A percentile compares a stretch with the other conserved stretches of the same genome.
These are phyloP conservation scores for Trigoniulus corallinus DNA, from an alignment of 1,140 invertebrate species.

Conservation along the genomic window DNA sequence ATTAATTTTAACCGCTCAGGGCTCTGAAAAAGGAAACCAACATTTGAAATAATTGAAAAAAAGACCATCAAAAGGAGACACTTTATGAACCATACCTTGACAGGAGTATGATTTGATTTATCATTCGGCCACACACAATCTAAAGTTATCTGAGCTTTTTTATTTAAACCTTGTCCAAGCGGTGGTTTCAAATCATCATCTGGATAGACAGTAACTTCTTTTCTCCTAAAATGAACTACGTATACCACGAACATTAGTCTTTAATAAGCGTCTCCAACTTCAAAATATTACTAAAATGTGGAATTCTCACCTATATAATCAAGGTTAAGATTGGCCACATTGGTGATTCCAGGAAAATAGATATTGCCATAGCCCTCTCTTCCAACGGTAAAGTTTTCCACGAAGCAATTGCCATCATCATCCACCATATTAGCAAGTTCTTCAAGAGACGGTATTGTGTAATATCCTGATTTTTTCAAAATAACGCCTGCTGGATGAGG, in stretches of 20 bases:
- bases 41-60: constrained; percentile 5
- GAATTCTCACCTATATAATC: constrained; percentile 78
- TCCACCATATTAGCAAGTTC: constrained; percentile 47
- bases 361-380: constrained; percentile 83
- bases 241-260: constrained; percentile 7
- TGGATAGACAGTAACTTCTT: constrained; percentile 46
- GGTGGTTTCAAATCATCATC: constrained; percentile 50
- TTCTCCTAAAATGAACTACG: constrained; percentile 39
- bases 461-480: constrained; percentile 54
- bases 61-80: not conserved
- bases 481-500: constrained; percentile 31
- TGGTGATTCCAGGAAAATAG: constrained; percentile 66
- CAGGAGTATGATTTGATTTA: constrained; percentile 57
- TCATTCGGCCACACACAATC: constrained; percentile 89
- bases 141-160: constrained; percentile 77
- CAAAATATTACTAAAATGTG: constrained; percentile 13
- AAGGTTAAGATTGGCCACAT: constrained; percentile 74
- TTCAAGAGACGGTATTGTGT: constrained; percentile 62
- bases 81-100: constrained; percentile 38
- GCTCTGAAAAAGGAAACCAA: constrained; percentile 28
- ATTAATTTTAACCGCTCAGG: constrained; percentile 54
- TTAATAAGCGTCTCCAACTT: no score
- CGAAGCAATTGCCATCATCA: constrained; percentile 54
- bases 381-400: constrained; percentile 81
- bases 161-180: constrained; percentile 72